Base-by-base conservation (phyloP, 2,113 vertebrate species). In the Platichthys stellatus region DNA sequence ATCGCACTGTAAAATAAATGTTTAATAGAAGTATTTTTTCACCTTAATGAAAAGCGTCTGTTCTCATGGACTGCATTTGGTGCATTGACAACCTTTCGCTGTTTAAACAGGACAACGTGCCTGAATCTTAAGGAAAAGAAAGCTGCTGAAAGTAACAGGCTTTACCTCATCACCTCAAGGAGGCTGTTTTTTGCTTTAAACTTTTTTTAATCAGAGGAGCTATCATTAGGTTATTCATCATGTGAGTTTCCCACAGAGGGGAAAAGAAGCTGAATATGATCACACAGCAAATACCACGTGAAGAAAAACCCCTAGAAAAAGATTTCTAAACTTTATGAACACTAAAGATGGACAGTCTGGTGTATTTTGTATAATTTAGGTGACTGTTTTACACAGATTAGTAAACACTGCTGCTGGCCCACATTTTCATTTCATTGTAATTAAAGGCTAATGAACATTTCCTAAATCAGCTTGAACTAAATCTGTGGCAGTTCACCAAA, bases 91-190 rank as follows among this genome's bases (percentile, higher is more conserved):
- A 45, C 40, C 14, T 80, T 74, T 49, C 8, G 15, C 43, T 47
- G 23, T 69, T 51, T 26, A 72, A 74, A 81, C 12, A 69, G 10
- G 15, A 21, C 49, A 72, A 61, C 45, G 20, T 66, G 68, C 20
- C 18, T 47, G 56, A 62, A 63, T 57, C 43, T 24, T 69, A 28
- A 58, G 2, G 40, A 43, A 11, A 56, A 81, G 49, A 68, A 72
- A 68, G 38, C 17, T 49, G 45, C 40, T 43, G 40, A 13, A 38
- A 43, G 40, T 43, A 13, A 12, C 40, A 43, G 40, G 10, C 40
- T 43, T 43, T 43, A 43, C 40, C 40, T 43, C 11, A 43, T 13
- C 40, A 21, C 13, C 47, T 49, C 18, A 49, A 49, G 40, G 11
- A 43, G 12, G 40, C 40, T 43, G 12, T 43, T 18, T 51, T 5